Conservation (phyloP, 2,113 vertebrate species). For the Dicentrarchus labrax region DNA sequence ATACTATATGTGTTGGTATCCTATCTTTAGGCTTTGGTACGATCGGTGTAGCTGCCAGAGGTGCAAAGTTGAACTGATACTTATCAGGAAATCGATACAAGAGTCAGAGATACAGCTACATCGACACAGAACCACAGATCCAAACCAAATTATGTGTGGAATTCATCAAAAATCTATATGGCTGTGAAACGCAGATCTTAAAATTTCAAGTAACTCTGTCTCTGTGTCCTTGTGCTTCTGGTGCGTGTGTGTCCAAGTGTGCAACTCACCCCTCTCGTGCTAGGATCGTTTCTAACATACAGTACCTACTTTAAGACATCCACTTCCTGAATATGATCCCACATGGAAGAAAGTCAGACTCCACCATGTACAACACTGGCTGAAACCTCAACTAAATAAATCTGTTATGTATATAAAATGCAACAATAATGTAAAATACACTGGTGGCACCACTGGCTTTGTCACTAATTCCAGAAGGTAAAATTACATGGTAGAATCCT, state of each 20-base stretch:
- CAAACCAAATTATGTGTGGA: conserved; percentile 32
- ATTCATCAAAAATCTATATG: conserved; percentile 52
- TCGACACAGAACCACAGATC: conserved; percentile 25
- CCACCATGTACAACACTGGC: neutral
- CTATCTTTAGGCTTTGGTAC: neutral
- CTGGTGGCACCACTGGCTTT: neutral
- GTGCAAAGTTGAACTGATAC: conserved; percentile 42
- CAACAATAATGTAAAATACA: neutral
- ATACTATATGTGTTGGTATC: neutral
- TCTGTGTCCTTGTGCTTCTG: conserved; percentile 17
- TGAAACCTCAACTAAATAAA: neutral
- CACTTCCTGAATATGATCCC: neutral
- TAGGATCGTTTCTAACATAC: neutral
- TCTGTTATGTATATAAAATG: neutral
- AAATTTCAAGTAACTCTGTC: conserved; percentile 6
- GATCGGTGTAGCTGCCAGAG: neutral
- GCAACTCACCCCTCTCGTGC: neutral
- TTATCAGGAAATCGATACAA: conserved; percentile 35
- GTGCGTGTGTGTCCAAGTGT: neutral
- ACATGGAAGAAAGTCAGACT: neutral
- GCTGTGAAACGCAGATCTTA: conserved; percentile 38
- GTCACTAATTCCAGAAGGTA: neutral
- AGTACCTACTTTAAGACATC: neutral
- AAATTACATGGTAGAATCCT: neutral
- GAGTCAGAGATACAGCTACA: conserved; percentile 33